Conservation (phyloP, 2,113 vertebrate species). For the Columba livia region DNA sequence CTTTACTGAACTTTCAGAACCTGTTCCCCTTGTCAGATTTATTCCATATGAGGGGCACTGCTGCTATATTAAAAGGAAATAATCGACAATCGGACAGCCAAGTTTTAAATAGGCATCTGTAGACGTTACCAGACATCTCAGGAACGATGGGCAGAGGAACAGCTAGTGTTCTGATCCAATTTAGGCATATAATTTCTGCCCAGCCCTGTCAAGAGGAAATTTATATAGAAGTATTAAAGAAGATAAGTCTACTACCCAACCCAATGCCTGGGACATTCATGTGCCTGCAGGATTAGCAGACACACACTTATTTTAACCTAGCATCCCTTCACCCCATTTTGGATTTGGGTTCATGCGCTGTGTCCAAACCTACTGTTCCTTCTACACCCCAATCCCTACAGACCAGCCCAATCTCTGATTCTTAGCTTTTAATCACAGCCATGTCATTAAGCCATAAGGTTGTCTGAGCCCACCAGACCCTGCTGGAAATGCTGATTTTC, state of each 20-base stretch:
- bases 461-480: accelerated
- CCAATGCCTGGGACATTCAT: neutral
- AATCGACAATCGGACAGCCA: neutral
- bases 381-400: accelerated
- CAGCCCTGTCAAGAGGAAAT: neutral
- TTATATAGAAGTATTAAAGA: neutral
- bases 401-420: neutral
- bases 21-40: neutral
- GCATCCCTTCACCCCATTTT: accelerated
- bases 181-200: neutral
- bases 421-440: neutral
- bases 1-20: neutral
- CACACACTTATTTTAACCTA: neutral
- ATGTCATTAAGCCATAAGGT: neutral
- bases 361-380: neutral
- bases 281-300: neutral
- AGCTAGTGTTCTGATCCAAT: neutral
- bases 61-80: neutral
- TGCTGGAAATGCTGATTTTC: neutral
- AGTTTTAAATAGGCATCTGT: neutral
- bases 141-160: neutral
- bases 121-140: neutral
- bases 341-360: neutral
- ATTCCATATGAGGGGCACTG: neutral
- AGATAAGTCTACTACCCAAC: neutral